phyloP scores from a whole-genome alignment of 2,888 invertebrate species.

The Drosophila monieri region DNA sequence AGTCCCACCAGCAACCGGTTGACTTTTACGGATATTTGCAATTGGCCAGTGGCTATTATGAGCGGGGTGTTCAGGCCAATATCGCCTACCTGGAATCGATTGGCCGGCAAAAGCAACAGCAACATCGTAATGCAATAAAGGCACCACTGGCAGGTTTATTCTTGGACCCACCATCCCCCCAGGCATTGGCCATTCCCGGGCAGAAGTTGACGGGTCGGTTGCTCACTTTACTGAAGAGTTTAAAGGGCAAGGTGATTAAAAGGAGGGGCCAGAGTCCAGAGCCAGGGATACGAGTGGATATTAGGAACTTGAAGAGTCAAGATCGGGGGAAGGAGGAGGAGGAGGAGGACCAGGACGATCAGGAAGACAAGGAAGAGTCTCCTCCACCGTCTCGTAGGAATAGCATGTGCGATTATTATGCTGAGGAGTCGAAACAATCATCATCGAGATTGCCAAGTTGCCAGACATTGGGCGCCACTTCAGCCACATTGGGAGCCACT shows the following conservation, averaged over 20 bases:
- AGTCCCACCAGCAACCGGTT: conserved; percentile 28
- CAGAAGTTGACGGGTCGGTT: conserved; percentile 32
- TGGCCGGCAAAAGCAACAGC: conserved; percentile 62
- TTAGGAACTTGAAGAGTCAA: conserved; percentile 38
- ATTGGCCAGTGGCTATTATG: conserved; percentile 82
- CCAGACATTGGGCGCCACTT: background rate
- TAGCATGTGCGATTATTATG: conserved; percentile 60
- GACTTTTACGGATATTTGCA: conserved; percentile 70
- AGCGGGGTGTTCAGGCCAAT: conserved; percentile 81
- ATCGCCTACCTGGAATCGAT: conserved; percentile 82
- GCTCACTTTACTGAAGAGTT: conserved; percentile 45
- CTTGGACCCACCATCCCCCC: background rate
- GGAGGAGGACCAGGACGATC: conserved; percentile 9
- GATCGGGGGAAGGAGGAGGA: background rate
- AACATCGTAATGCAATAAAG: conserved; percentile 32
- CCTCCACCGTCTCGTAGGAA: background rate
- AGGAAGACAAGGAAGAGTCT: conserved; percentile 1
- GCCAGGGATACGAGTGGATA: conserved; percentile 76
- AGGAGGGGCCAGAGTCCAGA: conserved; percentile 11
- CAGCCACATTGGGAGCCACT: conserved; percentile 27
- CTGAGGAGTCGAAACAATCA: background rate
- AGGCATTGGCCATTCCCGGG: conserved; percentile 7
- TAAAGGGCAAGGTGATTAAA: conserved; percentile 39
- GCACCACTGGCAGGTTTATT: background rate
- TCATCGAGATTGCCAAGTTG: conserved; percentile 5